phyloP scores from a whole-genome alignment of 1,140 invertebrate genomes.

The Aphidius ervi region DNA sequence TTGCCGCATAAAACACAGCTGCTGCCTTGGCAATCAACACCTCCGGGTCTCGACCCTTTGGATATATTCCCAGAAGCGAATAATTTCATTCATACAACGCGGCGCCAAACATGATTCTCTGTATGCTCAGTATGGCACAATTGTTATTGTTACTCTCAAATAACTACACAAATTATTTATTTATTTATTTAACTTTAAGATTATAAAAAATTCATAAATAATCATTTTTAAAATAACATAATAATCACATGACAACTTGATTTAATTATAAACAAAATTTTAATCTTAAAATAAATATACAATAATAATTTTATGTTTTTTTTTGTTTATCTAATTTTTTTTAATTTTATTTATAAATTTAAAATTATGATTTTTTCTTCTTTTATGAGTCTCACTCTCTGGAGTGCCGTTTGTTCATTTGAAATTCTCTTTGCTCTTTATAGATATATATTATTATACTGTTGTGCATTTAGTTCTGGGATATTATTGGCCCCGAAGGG shows the following conservation, averaged over 20 bases:
- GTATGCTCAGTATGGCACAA: conserved; percentile 44
- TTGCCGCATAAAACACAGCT: conserved; percentile 36
- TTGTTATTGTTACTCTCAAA: conserved; percentile 48
- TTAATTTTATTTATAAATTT: too few relatives aligned
- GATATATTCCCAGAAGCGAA: conserved; percentile 45
- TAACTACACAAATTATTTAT: conserved; percentile 21
- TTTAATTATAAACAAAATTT: too few relatives aligned
- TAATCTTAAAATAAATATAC: too few relatives aligned
- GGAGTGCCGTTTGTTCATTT: too few relatives aligned
- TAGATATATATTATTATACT: background rate
- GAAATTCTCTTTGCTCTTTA: too few relatives aligned
- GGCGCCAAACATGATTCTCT: conserved; percentile 35
- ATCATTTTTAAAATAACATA: too few relatives aligned
- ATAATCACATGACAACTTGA: too few relatives aligned
- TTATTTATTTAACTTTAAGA: too few relatives aligned
- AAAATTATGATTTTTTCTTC: too few relatives aligned
- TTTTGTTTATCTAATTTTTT: background rate
- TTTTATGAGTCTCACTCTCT: too few relatives aligned
- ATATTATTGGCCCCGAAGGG: conserved; percentile 11
- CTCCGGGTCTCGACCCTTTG: conserved; percentile 26
- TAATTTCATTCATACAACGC: conserved; percentile 51
- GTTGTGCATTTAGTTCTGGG: background rate
- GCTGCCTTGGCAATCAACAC: conserved; percentile 35
- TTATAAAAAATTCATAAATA: too few relatives aligned
- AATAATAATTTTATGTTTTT: background rate